phyloP scores from a whole-genome alignment of 2,888 invertebrate species.

The Dysmachus trigonus region DNA sequence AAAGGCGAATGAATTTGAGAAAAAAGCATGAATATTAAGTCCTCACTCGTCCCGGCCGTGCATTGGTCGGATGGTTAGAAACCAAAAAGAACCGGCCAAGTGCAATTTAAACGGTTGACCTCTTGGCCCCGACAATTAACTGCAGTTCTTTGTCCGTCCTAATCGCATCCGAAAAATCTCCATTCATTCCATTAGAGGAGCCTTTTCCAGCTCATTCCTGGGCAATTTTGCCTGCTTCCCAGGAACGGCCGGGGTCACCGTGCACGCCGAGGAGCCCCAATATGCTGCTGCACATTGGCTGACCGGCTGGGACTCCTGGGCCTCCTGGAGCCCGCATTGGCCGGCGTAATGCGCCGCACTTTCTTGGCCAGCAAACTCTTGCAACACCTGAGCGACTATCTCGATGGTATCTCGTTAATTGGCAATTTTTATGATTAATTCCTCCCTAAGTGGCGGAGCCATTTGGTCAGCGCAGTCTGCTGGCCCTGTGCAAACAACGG shows the following conservation, averaged over 20 bases:
- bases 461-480: constrained; percentile 6
- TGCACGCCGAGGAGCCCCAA: background rate
- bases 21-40: background rate
- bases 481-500: background rate
- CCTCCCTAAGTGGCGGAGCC: constrained; percentile 1
- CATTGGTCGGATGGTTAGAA: too few relatives aligned
- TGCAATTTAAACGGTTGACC: constrained; percentile 9
- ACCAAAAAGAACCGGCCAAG: background rate
- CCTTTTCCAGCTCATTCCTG: background rate
- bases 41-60: background rate
- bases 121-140: background rate
- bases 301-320: background rate
- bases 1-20: background rate
- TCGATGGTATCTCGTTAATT: constrained; percentile 34
- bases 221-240: background rate
- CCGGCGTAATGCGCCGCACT: background rate
- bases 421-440: constrained; percentile 40
- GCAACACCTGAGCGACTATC: constrained; percentile 30
- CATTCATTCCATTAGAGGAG: background rate
- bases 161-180: background rate
- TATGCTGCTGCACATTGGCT: background rate
- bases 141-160: constrained; percentile 6
- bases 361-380: constrained; percentile 3
- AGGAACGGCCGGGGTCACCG: background rate
- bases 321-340: background rate